Base-by-base conservation (phyloP, 2,797 vertebrate genomes). In the Microctenopoma steveboyesi region DNA sequence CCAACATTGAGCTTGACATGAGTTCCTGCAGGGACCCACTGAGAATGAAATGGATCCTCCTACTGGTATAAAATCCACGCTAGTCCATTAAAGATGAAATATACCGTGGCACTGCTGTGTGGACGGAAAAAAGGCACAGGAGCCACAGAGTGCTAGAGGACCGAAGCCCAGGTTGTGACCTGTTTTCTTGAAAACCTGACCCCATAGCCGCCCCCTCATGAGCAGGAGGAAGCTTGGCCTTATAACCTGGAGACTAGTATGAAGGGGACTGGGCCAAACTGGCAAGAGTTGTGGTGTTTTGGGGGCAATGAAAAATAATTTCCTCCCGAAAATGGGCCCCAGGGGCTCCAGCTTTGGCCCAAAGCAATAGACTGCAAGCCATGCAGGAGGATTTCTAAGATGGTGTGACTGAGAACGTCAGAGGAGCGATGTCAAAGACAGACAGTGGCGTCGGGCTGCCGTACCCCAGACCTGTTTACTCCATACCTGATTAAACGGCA, bases 281-380 rank as follows among this genome's bases (percentile, higher is more conserved):
- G 92, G 92, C 87, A 70, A 62, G 73, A 78, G 79, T 67, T 62
- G 12, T 67, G 9, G 76, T n/a, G 65, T 88, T 93, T 92, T 90
- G 74, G 86, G 89, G 90, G 91, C 90, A 92, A 91, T 94, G 91
- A 94, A 94, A 93, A 93, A 92, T 93, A 89, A 93, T 94, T 94
- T 95, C 93, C 92, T 92, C 87, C 86, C 82, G 55, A 89, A 90
- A 87, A 89, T 86, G 85, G 72, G 88, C 79, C 90, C 71, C 79
- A 14, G 76, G 86, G 85, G 91, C 89, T 49, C 68, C 52, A 7
- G 80, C 56, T 86, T 16, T 87, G 90, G 91, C 85, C 81, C 85
- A 40, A 37, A 85, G 84, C 30, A 48, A 72, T 84, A 78, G 76
- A 90, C 85, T 68, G 76, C 87, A 90, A 93, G 92, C 86, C 87